phyloP scores from a whole-genome alignment of 2,113 vertebrate genomes.

The Rutilus rutilus region DNA sequence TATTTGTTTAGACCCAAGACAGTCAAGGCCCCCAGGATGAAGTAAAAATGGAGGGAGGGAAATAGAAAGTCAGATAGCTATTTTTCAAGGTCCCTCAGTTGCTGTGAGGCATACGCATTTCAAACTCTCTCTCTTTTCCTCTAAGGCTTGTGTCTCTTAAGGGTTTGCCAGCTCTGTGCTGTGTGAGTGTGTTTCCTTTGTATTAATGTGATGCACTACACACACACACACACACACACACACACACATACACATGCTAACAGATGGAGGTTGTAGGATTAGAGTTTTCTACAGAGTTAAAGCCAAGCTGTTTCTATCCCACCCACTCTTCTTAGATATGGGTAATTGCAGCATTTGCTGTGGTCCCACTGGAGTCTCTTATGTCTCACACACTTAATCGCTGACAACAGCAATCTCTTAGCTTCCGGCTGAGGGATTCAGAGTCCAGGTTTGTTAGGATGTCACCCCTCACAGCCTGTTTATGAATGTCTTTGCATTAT shows the following conservation, averaged over 20 bases:
- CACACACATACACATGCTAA: constrained; percentile 30
- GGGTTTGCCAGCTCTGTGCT: not conserved
- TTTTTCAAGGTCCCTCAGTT: not conserved
- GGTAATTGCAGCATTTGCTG: constrained; percentile 33
- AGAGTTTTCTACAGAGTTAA: constrained; percentile 14
- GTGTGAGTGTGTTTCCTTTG: not conserved
- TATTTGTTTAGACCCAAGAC: not conserved
- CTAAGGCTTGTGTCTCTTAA: not conserved
- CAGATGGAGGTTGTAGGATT: constrained; percentile 30
- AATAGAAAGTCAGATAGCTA: constrained; percentile 20
- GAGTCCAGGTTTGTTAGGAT: not conserved
- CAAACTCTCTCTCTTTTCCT: not conserved
- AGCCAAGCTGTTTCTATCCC: constrained; percentile 15
- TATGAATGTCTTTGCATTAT: not conserved
- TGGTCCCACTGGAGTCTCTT: constrained; percentile 20
- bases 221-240: constrained; percentile 11
- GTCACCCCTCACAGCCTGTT: not conserved
- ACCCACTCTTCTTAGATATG: constrained; percentile 37
- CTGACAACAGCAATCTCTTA: not conserved
- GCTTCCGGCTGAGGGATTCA: not conserved
- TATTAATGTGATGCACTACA: not conserved
- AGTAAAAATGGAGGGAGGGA: not conserved
- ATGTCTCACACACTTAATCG: constrained; percentile 9
- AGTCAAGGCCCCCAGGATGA: not conserved
- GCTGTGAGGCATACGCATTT: not conserved